phyloP scores from a whole-genome alignment of 1,140 invertebrate genomes.

The Leptinotarsa defecta region DNA sequence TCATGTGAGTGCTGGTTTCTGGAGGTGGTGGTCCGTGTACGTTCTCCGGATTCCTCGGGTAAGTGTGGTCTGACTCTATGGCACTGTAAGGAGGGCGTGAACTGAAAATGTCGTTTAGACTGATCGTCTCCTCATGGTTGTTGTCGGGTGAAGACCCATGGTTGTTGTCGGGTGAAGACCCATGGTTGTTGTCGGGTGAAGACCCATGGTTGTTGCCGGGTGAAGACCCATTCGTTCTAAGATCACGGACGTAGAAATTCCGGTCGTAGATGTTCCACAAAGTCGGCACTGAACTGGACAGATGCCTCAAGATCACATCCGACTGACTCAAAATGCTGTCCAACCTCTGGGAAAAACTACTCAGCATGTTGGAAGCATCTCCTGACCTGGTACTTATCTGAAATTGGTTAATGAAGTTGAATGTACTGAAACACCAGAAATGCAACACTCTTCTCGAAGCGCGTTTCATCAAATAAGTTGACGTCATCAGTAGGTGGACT shows the following conservation, averaged over 20 bases:
- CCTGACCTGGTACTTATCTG: slow-evolving; percentile 37
- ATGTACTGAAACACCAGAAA: too few species aligned
- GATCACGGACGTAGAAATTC: slow-evolving; percentile 47
- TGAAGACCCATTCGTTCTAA: slow-evolving; percentile 25
- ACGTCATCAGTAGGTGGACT: too few species aligned
- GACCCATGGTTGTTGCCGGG: slow-evolving; percentile 2
- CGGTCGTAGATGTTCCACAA: slow-evolving; percentile 42
- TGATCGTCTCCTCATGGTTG: neutral
- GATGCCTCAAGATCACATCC: slow-evolving; percentile 50
- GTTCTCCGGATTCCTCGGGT: slow-evolving; percentile 47
- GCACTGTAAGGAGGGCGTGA: slow-evolving; percentile 29
- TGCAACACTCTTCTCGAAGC: too few species aligned
- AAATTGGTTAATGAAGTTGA: neutral
- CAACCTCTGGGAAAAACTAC: slow-evolving; percentile 51
- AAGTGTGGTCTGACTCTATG: slow-evolving; percentile 52
- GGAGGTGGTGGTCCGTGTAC: neutral
- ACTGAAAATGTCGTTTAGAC: slow-evolving; percentile 4
- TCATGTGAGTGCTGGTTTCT: slow-evolving; percentile 44
- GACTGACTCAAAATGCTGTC: slow-evolving; percentile 54
- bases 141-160: neutral
- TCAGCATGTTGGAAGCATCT: slow-evolving; percentile 50
- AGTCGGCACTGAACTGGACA: slow-evolving; percentile 34
- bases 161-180: neutral
- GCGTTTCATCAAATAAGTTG: too few species aligned
- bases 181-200: slow-evolving; percentile 6